These are phyloP conservation scores for Nycticorax nycticorax DNA, from an alignment of 2,113 vertebrate genomes.

Conservation along the genomic window DNA sequence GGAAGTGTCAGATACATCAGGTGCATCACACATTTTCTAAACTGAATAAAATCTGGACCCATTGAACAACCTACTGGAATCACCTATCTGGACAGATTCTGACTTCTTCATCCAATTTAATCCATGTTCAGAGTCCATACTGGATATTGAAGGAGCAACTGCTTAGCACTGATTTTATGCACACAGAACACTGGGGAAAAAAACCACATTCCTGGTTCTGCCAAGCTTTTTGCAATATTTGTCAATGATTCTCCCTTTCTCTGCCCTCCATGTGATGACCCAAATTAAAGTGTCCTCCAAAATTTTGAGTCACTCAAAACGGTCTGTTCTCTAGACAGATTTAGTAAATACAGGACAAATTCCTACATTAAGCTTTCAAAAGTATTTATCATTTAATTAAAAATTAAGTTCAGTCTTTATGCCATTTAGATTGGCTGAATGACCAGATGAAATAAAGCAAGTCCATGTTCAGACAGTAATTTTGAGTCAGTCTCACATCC, in stretches of 20 bases:
- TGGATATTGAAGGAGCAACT: not conserved
- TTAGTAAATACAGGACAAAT: not conserved
- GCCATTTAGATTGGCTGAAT: not conserved
- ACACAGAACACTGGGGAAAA: not conserved
- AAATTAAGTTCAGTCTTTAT: not conserved
- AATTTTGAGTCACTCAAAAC: not conserved
- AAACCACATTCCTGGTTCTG: not conserved
- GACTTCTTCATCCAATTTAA: not conserved
- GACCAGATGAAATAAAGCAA: not conserved
- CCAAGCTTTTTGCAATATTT: not conserved
- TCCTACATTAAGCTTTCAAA: not conserved
- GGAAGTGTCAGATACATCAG: not conserved
- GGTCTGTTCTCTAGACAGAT: not conserved
- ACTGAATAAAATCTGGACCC: not conserved
- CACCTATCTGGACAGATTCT: not conserved
- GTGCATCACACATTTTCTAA: not conserved
- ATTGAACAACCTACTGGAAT: not conserved
- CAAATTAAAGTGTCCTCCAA: not conserved
- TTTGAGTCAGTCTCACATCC: not conserved
- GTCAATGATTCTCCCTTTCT: not conserved
- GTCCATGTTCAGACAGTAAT: not conserved
- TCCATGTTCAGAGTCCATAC: not conserved
- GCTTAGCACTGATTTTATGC: not conserved
- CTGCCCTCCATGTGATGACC: not conserved
- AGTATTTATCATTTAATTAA: not conserved